Evolutionary conservation across 2,113 vertebrate genomes (phyloP).

Genomic region (Ahaetulla prasina): DNA sequence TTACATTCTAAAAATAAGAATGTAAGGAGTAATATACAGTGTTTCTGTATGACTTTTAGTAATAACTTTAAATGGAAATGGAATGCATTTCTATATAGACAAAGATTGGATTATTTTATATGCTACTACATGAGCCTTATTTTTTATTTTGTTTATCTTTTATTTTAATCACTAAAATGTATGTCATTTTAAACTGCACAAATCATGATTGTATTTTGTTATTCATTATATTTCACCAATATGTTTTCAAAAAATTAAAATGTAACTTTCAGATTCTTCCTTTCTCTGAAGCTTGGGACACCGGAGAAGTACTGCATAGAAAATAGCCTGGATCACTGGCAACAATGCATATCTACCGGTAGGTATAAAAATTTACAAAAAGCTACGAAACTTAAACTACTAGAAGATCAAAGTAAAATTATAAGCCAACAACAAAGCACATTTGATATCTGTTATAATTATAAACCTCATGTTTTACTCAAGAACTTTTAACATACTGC

Average conservation of each 20-base stretch:
- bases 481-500: neutral
- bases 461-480: neutral
- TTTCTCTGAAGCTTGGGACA: neutral
- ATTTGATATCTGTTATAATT: neutral
- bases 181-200: neutral
- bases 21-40: neutral
- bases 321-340: neutral
- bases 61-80: neutral
- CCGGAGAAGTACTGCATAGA: neutral
- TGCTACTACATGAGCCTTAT: neutral
- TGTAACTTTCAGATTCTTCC: neutral
- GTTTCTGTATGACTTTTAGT: neutral
- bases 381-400: neutral
- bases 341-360: neutral
- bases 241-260: neutral
- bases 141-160: neutral
- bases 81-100: neutral
- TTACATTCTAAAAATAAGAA: neutral
- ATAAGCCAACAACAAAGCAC: neutral
- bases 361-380: neutral
- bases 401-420: neutral
- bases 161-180: neutral
- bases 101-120: neutral
- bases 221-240: neutral
- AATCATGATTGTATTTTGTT: neutral